Base-by-base conservation (phyloP, 2,113 vertebrate species). In the Dendropsophus ebraccatus region DNA sequence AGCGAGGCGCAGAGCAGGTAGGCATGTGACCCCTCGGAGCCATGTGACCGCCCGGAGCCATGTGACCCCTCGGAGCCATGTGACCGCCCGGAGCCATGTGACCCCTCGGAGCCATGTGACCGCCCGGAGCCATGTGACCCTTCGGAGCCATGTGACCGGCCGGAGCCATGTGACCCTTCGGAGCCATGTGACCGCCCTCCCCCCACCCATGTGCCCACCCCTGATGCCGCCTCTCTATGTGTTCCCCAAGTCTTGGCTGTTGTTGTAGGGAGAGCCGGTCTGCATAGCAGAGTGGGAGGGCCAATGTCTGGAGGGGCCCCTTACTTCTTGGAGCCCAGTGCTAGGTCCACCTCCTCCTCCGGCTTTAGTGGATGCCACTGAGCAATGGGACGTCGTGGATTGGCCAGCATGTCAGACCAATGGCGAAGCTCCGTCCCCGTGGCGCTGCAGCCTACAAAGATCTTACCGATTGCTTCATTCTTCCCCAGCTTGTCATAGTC, bases 401-500 rank as follows among this genome's bases (percentile, higher is more conserved):
- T 99, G 86, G 98, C 96, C 94, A 97, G 92, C 98, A 99, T 99
- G 93, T 99, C 98, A 0, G 97, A 97, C 97, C 97, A 99, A 94
- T 99, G 98, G 93, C 97, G 94, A 77, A 99, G 96, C 94, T 97
- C 97, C 0, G 96, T 96, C 90, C 97, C 98, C 0, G 95, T 94
- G 82, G 96, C 87, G n/a, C 96, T 98, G 92, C 92, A 96, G 89
- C 98, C 97, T 2, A 98, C 96, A 85, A 96, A 97, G 91, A 99
- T 96, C 94, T 99, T 99, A 58, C 98, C 98, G 0, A 99, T 99
- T 93, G 98, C 98, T 41, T 99, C 98, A 0, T 99, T 99, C 93
- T 99, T 99, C 86, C 98, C 98, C 87, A 99, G 95, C 92, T 99
- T 99, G 94, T 99, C 98, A 0, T 99, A 99, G 94, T 99, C 98